These are phyloP conservation scores for Antedon mediterranea DNA, from an alignment of 53 echinoderm and acorn worm species.

Conservation along the genomic window DNA sequence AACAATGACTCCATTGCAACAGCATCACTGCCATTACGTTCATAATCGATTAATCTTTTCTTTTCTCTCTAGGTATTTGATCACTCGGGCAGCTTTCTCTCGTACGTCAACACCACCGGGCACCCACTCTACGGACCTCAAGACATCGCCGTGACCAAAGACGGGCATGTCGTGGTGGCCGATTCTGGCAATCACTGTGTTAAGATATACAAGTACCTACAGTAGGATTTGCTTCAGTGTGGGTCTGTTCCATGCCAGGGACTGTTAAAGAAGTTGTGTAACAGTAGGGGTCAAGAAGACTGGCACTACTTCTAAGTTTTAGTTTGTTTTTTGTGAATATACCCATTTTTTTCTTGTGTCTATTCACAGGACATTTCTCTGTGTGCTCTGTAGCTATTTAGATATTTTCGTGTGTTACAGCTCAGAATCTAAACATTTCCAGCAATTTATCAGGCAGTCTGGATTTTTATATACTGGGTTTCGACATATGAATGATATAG, in stretches of 20 bases:
- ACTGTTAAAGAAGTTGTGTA: conserved; percentile 35
- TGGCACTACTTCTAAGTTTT: neutral
- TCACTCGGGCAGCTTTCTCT: conserved; percentile 81
- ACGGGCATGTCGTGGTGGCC: conserved; percentile 90
- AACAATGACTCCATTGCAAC: too few species aligned
- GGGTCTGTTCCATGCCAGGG: conserved; percentile 94
- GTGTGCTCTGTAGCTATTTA: neutral
- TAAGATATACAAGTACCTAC: conserved; percentile 99
- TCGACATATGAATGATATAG: too few species aligned
- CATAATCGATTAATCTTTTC: neutral
- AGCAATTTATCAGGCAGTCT: neutral
- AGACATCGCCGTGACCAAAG: conserved; percentile 82
- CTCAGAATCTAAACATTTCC: neutral
- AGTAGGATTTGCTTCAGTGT: conserved; percentile 99
- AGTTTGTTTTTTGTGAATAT: neutral
- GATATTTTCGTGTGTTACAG: neutral
- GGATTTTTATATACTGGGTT: too few species aligned
- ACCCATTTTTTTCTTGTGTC: neutral
- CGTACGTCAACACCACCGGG: conserved; percentile 92
- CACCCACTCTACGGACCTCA: conserved; percentile 97
- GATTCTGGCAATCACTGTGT: conserved; percentile 98
- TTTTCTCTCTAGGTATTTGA: conserved; percentile 59
- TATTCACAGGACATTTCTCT: neutral
- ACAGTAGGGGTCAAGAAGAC: neutral
- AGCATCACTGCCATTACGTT: neutral